phyloP scores from a whole-genome alignment of 1,140 invertebrate species.

The Ostrea edulis region DNA sequence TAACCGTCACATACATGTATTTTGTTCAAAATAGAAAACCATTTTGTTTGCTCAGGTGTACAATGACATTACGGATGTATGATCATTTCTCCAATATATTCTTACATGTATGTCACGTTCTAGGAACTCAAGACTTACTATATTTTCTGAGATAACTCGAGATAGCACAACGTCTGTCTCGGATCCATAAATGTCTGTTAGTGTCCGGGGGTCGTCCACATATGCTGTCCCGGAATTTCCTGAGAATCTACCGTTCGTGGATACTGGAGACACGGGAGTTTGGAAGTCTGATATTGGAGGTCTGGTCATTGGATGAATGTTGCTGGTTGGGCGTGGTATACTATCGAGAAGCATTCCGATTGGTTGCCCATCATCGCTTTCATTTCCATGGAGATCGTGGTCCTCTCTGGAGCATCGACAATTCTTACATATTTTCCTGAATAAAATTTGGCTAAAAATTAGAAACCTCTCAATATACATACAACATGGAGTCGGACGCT shows the following conservation, averaged over 20 bases:
- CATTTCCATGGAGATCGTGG: constrained; percentile 81
- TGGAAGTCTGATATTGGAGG: constrained; percentile 47
- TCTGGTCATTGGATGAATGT: constrained; percentile 47
- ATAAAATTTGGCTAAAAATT: constrained; percentile 59
- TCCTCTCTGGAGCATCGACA: constrained; percentile 86
- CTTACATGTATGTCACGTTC: too few relatives aligned
- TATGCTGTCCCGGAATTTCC: constrained; percentile 52
- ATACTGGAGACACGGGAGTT: neutral
- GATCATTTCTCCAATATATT: too few relatives aligned
- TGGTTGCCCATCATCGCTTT: constrained; percentile 68
- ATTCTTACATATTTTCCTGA: constrained; percentile 86
- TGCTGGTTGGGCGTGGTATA: constrained; percentile 48
- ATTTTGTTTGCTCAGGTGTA: too few relatives aligned
- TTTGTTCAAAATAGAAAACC: too few relatives aligned
- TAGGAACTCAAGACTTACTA: constrained; percentile 59
- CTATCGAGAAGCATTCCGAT: constrained; percentile 66
- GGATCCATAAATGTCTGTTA: constrained; percentile 66
- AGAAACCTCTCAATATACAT: neutral
- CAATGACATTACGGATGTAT: too few relatives aligned
- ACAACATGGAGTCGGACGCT: neutral
- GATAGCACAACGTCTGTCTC: constrained; percentile 73
- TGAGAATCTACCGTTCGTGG: neutral
- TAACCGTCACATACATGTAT: too few relatives aligned
- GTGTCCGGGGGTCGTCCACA: constrained; percentile 66
- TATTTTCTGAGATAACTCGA: constrained; percentile 72